phyloP scores from a whole-genome alignment of 2,888 invertebrate genomes.

The Actias luna region DNA sequence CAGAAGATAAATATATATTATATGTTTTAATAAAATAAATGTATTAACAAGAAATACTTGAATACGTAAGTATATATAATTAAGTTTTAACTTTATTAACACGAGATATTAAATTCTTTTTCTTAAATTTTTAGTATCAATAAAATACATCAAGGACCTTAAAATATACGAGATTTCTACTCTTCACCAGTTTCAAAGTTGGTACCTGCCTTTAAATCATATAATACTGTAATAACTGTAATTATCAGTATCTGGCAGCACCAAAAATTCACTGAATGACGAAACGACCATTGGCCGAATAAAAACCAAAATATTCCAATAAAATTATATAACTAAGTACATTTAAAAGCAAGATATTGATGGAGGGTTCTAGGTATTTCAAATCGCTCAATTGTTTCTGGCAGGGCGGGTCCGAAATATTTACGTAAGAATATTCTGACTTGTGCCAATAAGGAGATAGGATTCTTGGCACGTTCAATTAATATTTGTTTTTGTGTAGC shows the following conservation, averaged over 20 bases:
- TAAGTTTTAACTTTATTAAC: too few species aligned
- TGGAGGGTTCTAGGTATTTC: slow-evolving; percentile 85
- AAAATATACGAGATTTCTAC: neutral
- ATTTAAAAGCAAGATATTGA: slow-evolving; percentile 86
- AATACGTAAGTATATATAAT: too few species aligned
- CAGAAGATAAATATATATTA: neutral
- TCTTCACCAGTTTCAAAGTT: slow-evolving; percentile 1
- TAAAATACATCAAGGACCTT: neutral
- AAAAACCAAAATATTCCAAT: slow-evolving; percentile 29
- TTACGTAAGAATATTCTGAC: slow-evolving; percentile 82
- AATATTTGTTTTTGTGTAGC: slow-evolving; percentile 84
- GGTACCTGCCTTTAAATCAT: neutral
- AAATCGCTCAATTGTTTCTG: slow-evolving; percentile 79
- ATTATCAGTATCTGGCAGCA: slow-evolving; percentile 34
- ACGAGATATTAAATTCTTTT: neutral
- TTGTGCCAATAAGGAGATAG: slow-evolving; percentile 85
- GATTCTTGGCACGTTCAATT: slow-evolving; percentile 84
- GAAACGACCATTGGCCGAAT: slow-evolving; percentile 35
- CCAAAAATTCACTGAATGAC: slow-evolving; percentile 32
- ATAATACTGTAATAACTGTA: slow-evolving; percentile 16
- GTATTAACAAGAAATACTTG: too few species aligned
- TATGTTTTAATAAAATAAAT: neutral
- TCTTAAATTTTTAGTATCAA: neutral
- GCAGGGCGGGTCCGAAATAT: slow-evolving; percentile 80
- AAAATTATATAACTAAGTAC: slow-evolving; percentile 59